Evolutionary conservation across 2,797 vertebrate species (phyloP).

Genomic region (Diplodus sargus): DNA sequence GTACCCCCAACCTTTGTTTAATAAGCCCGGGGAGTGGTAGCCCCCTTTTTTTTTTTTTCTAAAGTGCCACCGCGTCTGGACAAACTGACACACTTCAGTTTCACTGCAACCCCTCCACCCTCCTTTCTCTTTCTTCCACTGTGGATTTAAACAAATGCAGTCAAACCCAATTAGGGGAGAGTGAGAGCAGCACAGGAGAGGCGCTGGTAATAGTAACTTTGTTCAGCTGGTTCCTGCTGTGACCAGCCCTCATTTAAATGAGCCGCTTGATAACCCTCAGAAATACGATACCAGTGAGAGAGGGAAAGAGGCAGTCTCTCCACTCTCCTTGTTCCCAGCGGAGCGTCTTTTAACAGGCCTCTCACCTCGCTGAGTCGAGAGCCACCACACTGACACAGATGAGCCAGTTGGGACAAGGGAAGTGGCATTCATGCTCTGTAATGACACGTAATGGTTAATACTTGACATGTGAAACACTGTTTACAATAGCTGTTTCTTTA

Average conservation of each 20-base stretch:
- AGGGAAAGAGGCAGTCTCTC: slow-evolving; percentile 67
- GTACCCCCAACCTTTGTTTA: slow-evolving; percentile 71
- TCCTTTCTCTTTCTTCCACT: slow-evolving; percentile 82
- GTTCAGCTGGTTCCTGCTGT: slow-evolving; percentile 91
- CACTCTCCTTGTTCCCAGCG: slow-evolving; percentile 70
- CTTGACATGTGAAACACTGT: slow-evolving; percentile 28
- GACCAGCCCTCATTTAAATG: slow-evolving; percentile 89
- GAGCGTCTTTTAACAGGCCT: slow-evolving; percentile 79
- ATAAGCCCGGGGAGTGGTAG: slow-evolving; percentile 74
- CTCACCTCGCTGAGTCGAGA: slow-evolving; percentile 70
- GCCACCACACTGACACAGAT: slow-evolving; percentile 64
- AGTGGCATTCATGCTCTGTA: slow-evolving; percentile 28
- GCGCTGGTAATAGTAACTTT: slow-evolving; percentile 87
- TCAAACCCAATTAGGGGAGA: slow-evolving; percentile 89
- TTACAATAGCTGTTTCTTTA: not conserved
- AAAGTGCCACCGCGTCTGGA: slow-evolving; percentile 86
- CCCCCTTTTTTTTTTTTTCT: slow-evolving; percentile 61
- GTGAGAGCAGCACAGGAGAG: slow-evolving; percentile 86
- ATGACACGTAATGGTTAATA: slow-evolving; percentile 27
- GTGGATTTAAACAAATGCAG: slow-evolving; percentile 90
- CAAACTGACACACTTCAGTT: slow-evolving; percentile 87
- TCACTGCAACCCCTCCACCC: slow-evolving; percentile 77
- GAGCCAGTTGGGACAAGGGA: slow-evolving; percentile 51
- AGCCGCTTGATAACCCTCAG: slow-evolving; percentile 88
- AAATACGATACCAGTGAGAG: slow-evolving; percentile 82